phyloP scores from a whole-genome alignment of 2,113 vertebrate genomes.

The Hippocampus comes region DNA sequence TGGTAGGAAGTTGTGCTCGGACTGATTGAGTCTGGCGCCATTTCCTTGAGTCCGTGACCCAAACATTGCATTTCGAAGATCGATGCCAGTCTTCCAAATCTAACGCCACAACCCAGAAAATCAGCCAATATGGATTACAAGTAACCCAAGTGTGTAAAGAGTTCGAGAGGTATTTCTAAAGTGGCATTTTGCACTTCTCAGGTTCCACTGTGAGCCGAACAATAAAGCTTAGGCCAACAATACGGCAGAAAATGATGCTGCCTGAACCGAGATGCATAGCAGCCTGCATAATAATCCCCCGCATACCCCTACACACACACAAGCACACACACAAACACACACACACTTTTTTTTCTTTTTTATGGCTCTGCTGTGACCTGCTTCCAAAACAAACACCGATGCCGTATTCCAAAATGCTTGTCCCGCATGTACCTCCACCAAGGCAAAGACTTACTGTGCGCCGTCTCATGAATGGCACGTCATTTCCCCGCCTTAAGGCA shows the following conservation, averaged over 20 bases:
- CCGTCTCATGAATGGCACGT: constrained; percentile 66
- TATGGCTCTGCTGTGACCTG: constrained; percentile 37
- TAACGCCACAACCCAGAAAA: not conserved
- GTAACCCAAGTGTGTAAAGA: not conserved
- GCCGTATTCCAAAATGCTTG: constrained; percentile 48
- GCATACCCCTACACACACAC: not conserved
- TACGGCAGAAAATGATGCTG: constrained; percentile 34
- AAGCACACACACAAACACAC: no score
- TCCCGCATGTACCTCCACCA: constrained; percentile 39
- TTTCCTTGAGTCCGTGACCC: not conserved
- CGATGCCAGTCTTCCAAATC: not conserved
- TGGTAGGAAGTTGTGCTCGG: not conserved
- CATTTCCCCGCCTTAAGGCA: constrained; percentile 36
- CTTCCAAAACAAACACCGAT: constrained; percentile 55
- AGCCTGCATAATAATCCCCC: constrained; percentile 37
- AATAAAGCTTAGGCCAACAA: constrained; percentile 9
- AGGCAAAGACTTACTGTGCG: constrained; percentile 40
- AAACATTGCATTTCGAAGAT: not conserved
- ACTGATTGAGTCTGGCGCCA: not conserved
- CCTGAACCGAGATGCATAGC: constrained; percentile 38
- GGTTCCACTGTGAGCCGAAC: not conserved
- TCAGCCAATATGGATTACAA: not conserved
- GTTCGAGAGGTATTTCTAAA: not conserved
- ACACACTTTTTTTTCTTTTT: constrained; percentile 13
- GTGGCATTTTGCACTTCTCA: not conserved